Percentiles rank a stretch among this genome's conserved stretches.
These are phyloP conservation scores for Synergus umbraculus DNA, from an alignment of 2,888 invertebrate genomes.

Conservation along the genomic window DNA sequence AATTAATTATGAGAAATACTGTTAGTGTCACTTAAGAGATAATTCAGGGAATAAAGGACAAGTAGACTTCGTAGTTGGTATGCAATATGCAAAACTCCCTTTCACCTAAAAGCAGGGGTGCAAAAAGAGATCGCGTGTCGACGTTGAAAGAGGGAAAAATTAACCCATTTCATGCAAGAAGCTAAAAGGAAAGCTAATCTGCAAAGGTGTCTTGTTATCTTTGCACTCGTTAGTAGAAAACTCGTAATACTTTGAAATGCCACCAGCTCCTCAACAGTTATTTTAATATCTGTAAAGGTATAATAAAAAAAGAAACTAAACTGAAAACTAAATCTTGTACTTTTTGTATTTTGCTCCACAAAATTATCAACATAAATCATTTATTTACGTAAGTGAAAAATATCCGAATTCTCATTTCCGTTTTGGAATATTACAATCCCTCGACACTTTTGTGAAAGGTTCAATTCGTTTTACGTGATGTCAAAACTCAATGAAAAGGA, in stretches of 20 bases:
- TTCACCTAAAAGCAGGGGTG: constrained; percentile 5
- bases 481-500: constrained; percentile 35
- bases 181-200: constrained; percentile 50
- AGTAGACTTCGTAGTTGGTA: constrained; percentile 21
- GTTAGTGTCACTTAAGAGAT: not conserved
- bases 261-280: not conserved
- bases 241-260: not conserved
- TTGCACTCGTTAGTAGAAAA: not conserved
- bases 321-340: not conserved
- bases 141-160: constrained; percentile 65
- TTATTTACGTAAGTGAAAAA: not conserved
- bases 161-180: constrained; percentile 60
- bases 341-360: not conserved
- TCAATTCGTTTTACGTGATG: constrained; percentile 11
- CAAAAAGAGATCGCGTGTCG: constrained; percentile 62
- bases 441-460: not conserved
- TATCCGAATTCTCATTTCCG: not conserved
- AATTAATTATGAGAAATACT: not conserved
- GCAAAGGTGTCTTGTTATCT: not conserved
- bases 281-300: not conserved
- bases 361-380: too few species aligned
- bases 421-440: not conserved
- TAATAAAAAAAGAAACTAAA: not conserved
- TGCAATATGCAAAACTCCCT: constrained; percentile 58
- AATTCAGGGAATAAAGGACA: constrained; percentile 12